Conservation (phyloP, 2,888 invertebrate genomes). For the Limnephilus lunatus region DNA sequence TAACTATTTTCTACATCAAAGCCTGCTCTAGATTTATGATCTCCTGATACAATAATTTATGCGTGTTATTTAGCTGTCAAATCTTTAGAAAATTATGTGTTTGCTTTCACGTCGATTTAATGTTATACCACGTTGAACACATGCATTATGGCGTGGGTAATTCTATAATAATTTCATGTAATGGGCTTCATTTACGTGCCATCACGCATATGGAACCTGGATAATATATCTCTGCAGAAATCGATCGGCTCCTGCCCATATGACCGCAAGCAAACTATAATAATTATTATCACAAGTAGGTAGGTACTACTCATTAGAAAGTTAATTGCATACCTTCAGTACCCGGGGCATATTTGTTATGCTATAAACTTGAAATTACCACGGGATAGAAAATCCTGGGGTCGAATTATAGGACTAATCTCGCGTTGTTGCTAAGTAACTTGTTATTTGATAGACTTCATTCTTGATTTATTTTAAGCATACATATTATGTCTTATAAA, state of each 20-base stretch:
- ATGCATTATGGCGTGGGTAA: neutral
- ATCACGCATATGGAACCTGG: neutral
- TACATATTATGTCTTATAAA: neutral
- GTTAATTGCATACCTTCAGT: conserved; percentile 53
- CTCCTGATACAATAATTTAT: neutral
- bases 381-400: neutral
- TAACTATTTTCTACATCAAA: neutral
- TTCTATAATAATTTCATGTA: neutral
- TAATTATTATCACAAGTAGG: conserved; percentile 40
- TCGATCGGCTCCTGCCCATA: neutral
- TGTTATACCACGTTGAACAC: neutral
- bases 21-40: neutral
- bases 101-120: neutral
- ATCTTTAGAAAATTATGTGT: neutral
- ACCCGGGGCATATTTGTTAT: conserved; percentile 16
- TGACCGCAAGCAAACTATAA: conserved; percentile 40
- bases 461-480: neutral
- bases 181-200: neutral
- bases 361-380: conserved; percentile 42
- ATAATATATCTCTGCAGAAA: conserved; percentile 29
- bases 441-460: neutral
- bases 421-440: neutral
- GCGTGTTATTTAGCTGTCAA: neutral
- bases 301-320: conserved; percentile 53
- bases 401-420: neutral